Evolutionary conservation across 1,140 invertebrate species (phyloP), one percentile per base, ranked within the genome.

Genomic region (Coptotermes formosanus): DNA sequence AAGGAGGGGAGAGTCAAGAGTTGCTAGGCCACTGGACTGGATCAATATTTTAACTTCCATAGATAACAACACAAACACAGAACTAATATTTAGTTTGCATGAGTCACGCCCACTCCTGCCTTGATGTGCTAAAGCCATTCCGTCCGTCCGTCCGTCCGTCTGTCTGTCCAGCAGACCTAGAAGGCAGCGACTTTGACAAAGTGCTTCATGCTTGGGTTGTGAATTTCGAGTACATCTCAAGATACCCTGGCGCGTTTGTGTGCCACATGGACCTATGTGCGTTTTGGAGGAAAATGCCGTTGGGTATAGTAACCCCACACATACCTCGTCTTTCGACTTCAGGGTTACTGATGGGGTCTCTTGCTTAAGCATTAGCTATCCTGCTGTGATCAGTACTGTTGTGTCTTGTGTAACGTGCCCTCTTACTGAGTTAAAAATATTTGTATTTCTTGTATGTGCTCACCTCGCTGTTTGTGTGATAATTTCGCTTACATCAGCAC

Each of bases 61-160:
- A 85, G 86, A 87, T 87, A 87, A 87, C 86, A 87, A 87, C 86
- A 87, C 86, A 87, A 87, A 87, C 85, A 87, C 84, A 87, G 86
- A 87, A 87, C 86, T 87, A 87, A 87, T 87, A 87, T 87, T 87
- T 87, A 87, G 86, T 85, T 87, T 83, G 86, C 84, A 87, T 87
- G 86, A 87, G 86, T 87, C 86, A 87, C 86, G 82, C 86, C 86
- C 86, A 43, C 84, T 43, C 75, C 52, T 48, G 85, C 85, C 85
- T 69, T 84, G 64, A 75, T 75, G 64, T 75, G 64, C 64, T 75
- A 75, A 75, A 75, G 64, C 64, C 64, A 30, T 75, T 30, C 64
- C 7, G 64, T 23, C 59, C 59, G 59, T 30, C 64, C 7, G 64
- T 23, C 59, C 59, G 59, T 75, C 64, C 59, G 38, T 38, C 38